Percentiles rank a stretch among this genome's conserved stretches.
Conservation (phyloP, 2,797 vertebrate species). For the Clarias fuscus region DNA sequence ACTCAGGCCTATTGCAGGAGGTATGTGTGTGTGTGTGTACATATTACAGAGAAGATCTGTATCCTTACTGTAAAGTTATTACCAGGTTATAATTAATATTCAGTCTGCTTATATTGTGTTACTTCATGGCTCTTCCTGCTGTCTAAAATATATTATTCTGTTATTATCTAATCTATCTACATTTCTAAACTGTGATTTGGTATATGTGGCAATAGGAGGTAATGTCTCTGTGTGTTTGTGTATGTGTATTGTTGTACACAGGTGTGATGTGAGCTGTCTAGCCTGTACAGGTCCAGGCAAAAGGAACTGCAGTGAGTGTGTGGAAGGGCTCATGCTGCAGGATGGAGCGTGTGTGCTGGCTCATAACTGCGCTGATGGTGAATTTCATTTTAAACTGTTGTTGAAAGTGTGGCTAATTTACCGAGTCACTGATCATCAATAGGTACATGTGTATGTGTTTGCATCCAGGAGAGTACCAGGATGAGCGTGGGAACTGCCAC, state of each 20-base stretch:
- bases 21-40: slow-evolving; percentile 68
- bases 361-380: slow-evolving; percentile 89
- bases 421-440: neutral
- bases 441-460: neutral
- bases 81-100: neutral
- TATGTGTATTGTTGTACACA: slow-evolving; percentile 60
- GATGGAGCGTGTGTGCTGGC: slow-evolving; percentile 83
- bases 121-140: neutral
- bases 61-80: neutral
- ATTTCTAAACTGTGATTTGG: neutral
- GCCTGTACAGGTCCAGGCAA: slow-evolving; percentile 84
- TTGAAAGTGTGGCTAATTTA: neutral
- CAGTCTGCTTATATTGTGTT: neutral
- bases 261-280: slow-evolving; percentile 91
- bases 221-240: neutral
- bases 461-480: slow-evolving; percentile 80
- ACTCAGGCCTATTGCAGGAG: slow-evolving; percentile 81
- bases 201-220: neutral
- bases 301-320: slow-evolving; percentile 89
- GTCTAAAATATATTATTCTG: neutral
- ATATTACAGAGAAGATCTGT: neutral
- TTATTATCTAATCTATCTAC: neutral
- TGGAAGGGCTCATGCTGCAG: slow-evolving; percentile 83
- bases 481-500: slow-evolving; percentile 72
- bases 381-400: slow-evolving; percentile 61